Percentiles rank a stretch among this genome's conserved stretches.
phyloP scores from a whole-genome alignment of 1,140 invertebrate species.

The Anastrepha obliqua region DNA sequence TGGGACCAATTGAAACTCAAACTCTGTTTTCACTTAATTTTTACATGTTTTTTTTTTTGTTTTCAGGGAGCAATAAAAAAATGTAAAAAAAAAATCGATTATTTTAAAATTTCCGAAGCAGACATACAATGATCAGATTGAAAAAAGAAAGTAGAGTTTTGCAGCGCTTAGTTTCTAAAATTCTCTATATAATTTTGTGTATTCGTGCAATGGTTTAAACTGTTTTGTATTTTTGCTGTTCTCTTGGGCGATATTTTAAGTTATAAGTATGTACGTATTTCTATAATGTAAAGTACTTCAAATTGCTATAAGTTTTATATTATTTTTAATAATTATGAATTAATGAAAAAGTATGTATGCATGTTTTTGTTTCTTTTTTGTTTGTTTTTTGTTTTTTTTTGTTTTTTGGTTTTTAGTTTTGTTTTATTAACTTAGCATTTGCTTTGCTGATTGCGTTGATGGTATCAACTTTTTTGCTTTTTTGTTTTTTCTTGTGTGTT shows the following conservation, averaged over 20 bases:
- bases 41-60: too few relatives aligned
- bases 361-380: conserved; percentile 30
- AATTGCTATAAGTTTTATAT: conserved; percentile 54
- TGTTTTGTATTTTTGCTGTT: conserved; percentile 27
- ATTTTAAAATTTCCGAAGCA: not conserved
- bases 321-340: conserved; percentile 47
- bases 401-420: not conserved
- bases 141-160: not conserved
- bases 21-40: too few relatives aligned
- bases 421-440: conserved; percentile 49
- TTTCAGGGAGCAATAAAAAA: not conserved
- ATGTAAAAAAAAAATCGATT: not conserved
- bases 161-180: not conserved
- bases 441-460: conserved; percentile 48
- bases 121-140: not conserved
- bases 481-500: conserved; percentile 16
- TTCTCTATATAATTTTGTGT: conserved; percentile 9
- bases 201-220: conserved; percentile 33
- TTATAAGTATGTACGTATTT: conserved; percentile 53
- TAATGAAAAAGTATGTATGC: conserved; percentile 54
- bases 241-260: conserved; percentile 34
- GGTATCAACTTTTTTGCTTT: not conserved
- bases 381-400: not conserved
- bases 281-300: conserved; percentile 54
- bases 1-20: too few relatives aligned